Evolutionary conservation across 2,797 vertebrate genomes (phyloP).

Genomic region (Macrochelys suwanniensis): DNA sequence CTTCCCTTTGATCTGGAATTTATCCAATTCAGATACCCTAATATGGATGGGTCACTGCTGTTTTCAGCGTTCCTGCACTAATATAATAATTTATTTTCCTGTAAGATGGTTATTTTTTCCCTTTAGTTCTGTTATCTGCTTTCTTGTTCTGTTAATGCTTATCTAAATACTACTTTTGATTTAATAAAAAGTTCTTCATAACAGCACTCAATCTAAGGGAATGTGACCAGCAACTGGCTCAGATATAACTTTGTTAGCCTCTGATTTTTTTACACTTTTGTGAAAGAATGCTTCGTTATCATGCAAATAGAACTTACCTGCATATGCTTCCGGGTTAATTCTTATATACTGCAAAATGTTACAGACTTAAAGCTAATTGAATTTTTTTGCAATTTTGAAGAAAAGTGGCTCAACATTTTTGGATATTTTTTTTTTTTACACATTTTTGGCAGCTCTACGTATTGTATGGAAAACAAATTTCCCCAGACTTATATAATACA

Average conservation of each 20-base stretch:
- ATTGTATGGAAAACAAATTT: neutral
- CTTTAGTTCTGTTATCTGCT: neutral
- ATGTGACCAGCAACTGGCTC: neutral
- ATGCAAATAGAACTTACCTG: neutral
- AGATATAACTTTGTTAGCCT: neutral
- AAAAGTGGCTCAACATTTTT: neutral
- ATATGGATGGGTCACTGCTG: neutral
- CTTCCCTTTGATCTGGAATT: neutral
- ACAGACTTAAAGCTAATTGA: neutral
- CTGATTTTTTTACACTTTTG: neutral
- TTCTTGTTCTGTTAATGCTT: slow-evolving; percentile 7
- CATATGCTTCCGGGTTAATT: neutral
- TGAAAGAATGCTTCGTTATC: neutral
- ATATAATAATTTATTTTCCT: neutral
- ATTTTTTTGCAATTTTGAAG: neutral
- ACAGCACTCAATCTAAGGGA: neutral
- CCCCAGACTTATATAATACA: neutral
- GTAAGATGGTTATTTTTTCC: neutral
- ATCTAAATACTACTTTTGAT: neutral
- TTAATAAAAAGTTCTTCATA: neutral
- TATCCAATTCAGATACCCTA: neutral
- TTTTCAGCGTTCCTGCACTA: neutral
- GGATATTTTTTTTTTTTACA: neutral
- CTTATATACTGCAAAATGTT: neutral
- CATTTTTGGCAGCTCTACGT: neutral